Base-by-base conservation (phyloP, 2,797 vertebrate species). In the Chanos chanos region DNA sequence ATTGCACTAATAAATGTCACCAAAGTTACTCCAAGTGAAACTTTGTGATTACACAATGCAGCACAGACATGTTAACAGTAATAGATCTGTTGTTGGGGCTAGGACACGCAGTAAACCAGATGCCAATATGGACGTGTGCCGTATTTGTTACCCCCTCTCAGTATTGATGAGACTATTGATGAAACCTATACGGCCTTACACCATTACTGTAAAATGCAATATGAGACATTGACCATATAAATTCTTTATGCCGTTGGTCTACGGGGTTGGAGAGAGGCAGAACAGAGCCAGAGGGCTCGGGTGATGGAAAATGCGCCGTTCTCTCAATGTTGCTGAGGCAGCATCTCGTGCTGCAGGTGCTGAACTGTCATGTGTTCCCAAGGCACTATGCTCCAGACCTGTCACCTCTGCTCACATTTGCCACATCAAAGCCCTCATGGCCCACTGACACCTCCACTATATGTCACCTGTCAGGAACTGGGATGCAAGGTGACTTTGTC, bases 401-500 rank as follows among this genome's bases (percentile, higher is more conserved):
- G 89, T 89, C 88, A 89, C 81, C 84, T 86, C 78, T 72, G 75
- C 80, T 89, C 82, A 78, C 77, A 31, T 77, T 76, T 77, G 72
- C 75, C 64, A 31, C 61, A 59, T 72, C 71, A 75, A 59, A 37
- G 57, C 44, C 49, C 53, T 75, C 75, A 49, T 70, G 59, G 66
- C 77, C 70, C 48, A 36, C 41, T 19, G 51, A 68, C 62, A 51
- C 53, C 64, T 31, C 34, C 49, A 47, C 43, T 64, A 47, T 82
- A 85, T 81, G 75, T 87, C 87, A 90, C 83, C 85, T 85, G 85
- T 88, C 83, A 75, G 78, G 77, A 61, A 64, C 70, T 76, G 74
- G 81, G 48, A 64, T 57, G 34, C 82, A 88, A 89, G 87, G 85
- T 90, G 86, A 90, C 87, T 87, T 85, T 85, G 77, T 81, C 78